Base-by-base conservation (phyloP, 2,113 vertebrate genomes). In the Sisor rabdophorus region DNA sequence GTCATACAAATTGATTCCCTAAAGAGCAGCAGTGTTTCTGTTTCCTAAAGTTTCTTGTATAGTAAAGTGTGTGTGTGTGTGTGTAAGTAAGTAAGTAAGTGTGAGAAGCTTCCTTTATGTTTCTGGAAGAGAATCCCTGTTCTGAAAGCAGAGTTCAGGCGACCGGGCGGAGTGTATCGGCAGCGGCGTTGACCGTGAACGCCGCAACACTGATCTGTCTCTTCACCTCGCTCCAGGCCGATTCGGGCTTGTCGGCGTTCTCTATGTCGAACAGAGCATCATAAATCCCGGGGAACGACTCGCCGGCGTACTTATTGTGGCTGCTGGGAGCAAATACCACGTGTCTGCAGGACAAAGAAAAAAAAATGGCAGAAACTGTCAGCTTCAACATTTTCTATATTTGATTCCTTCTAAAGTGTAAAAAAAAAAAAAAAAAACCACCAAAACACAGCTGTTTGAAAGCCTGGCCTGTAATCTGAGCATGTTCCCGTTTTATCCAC, bases 251-350 rank as follows among this genome's bases (percentile, higher is more conserved):
- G 1, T 5, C 60, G 40, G 91, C 89, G 73, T 82, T 93, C 83
- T 92, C 76, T 0, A 96, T 97, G 82, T 95, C 92, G 81, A 97
- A 96, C 84, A 99, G 67, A 71, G 95, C 92, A 68, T 99, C 95
- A 0, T 94, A 97, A 85, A 98, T 95, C 59, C 96, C 96, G 0
- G 97, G 95, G 81, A 99, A 98, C 12, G 95, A 95, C 81, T 95
- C 93, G 0, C 94, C 95, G 0, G 92, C 92, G 0, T 98, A 99
- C 82, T 99, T 98, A 84, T 97, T 98, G 82, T 94, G 94, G 72
- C 93, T 95, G 89, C 95, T 99, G 44, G 96, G 96, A 76, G 96
- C 96, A 67, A 96, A 98, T 76, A 98, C 91, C 11, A 97, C 16
- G 2, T 99, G 96, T 75, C 97, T 98, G 84, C 28, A 40, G 52